phyloP scores from a whole-genome alignment of 2,888 invertebrate species.

The Trachelus iudaicus region DNA sequence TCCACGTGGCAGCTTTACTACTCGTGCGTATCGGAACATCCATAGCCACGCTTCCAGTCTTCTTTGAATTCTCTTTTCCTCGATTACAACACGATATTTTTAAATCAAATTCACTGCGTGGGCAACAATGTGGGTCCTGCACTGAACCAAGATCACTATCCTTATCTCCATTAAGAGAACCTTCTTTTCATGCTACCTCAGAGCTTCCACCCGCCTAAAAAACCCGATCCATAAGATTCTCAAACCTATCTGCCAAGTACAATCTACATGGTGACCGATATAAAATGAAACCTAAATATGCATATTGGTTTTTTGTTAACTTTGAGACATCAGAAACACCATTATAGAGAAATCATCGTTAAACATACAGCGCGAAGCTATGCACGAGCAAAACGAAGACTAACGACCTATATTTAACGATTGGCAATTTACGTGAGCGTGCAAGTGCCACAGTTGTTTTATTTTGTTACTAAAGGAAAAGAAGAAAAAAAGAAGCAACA shows the following conservation, averaged over 20 bases:
- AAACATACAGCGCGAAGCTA: neutral
- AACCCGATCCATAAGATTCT: neutral
- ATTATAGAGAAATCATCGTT: neutral
- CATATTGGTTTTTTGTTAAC: neutral
- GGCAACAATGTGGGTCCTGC: neutral
- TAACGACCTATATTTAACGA: neutral
- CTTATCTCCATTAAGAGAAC: neutral
- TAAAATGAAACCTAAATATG: neutral
- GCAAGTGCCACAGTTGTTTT: neutral
- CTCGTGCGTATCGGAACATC: neutral
- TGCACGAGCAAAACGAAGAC: neutral
- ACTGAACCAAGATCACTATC: neutral
- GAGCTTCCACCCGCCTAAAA: neutral
- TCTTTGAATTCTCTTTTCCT: neutral
- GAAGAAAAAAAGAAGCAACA: neutral
- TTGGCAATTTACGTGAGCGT: neutral
- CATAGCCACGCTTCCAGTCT: too few species aligned
- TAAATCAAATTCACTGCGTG: neutral
- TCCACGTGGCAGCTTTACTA: neutral
- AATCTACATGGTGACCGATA: neutral
- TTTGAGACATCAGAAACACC: neutral
- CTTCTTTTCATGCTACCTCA: neutral
- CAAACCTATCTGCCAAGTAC: neutral
- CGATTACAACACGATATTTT: neutral
- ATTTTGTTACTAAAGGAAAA: neutral